Evolutionary conservation across 2,113 vertebrate species (phyloP), one percentile per base, ranked within the genome.

Genomic region (Embiotoca jacksoni): DNA sequence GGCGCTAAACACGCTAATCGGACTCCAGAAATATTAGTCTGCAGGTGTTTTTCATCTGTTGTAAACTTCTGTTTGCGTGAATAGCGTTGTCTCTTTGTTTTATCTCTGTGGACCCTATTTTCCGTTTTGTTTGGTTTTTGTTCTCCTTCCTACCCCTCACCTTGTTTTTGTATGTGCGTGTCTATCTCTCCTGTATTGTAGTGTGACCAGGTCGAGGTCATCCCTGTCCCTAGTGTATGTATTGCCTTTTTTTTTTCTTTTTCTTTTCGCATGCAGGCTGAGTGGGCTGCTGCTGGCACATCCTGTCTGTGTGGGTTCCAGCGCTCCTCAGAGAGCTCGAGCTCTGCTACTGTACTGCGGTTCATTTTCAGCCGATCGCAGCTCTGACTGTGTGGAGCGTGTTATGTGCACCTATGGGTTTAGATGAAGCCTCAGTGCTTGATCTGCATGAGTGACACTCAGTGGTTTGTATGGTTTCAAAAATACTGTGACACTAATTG

Each of bases 141-240:
- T 93, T 56, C 66, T 89, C 82, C 72, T 82, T 91, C 82, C 95
- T 89, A 90, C 84, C 82, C 66, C 80, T 92, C 85, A 88, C 90
- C 81, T 77, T 93, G 88, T 95, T 91, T 87, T 80, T 93, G 87
- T 94, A 75, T 93, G 54, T 84, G 16, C 62, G 31, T 83, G 36
- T 92, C 72, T 91, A 80, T 94, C 86, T 95, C 78, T 93, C 81
- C 67, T 68, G 82, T 95, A 93, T 94, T 93, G 87, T 94, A 99
- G 97, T 97, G 95, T 96, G 97, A 97, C 95, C 97, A 98, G 97
- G 96, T 96, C 95, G 96, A 97, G 94, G 96, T 98, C 96, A 96
- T 97, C 96, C 96, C 98, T 96, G 96, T 97, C 90, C 96, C 97
- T 92, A 96, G 95, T 96, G 97, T 99, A 99, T 96, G 98, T 99